Evolutionary conservation across 2,113 vertebrate genomes (phyloP), one percentile per base, ranked within the genome.

Genomic region (Fulica atra): DNA sequence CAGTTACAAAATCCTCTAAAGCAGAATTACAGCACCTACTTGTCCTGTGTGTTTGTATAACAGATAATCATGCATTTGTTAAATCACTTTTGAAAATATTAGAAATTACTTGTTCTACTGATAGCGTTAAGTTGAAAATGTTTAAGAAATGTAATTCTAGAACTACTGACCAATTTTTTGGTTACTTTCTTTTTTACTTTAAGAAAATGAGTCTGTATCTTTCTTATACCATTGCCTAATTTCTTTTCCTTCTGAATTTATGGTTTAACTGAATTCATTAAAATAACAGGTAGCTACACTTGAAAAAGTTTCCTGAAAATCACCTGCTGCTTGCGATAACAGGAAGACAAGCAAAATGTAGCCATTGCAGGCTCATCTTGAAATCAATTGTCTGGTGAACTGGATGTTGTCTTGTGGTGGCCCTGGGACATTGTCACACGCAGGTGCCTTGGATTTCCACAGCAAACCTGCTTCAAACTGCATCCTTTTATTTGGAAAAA

Each of bases 21-120:
- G 8, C 63, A 40, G 69, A 46, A 36, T 84, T 79, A 61, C 13
- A 82, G 40, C 53, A 76, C 35, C 15, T 88, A 1, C 81, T 79
- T 80, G 33, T 89, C 44, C 33, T 9, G 1, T 5, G 12, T 69
- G 9, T 65, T 50, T 92, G 72, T 83, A 21, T 88, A 92, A 44
- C 46, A 60, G 56, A 48, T 89, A 88, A 77, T 77, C 31, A 51
- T 63, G 56, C 24, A 33, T 63, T 89, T 78, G 40, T 70, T 91
- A 73, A 71, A 92, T 54, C 28, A 46, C 35, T 86, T 83, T 73
- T 73, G 50, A 77, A 93, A 95, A 54, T 66, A 77, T 36, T 78
- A 80, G 73, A 86, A 94, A 69, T 92, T 59, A 54, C 23, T 81
- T 10, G 50, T 73, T 93, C 21, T 92, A 36, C 17, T 76, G 57